Percentiles rank a stretch among this genome's conserved stretches.
Evolutionary conservation across 1,140 invertebrate species (phyloP).

Genomic region (Sesamia nonagrioides): DNA sequence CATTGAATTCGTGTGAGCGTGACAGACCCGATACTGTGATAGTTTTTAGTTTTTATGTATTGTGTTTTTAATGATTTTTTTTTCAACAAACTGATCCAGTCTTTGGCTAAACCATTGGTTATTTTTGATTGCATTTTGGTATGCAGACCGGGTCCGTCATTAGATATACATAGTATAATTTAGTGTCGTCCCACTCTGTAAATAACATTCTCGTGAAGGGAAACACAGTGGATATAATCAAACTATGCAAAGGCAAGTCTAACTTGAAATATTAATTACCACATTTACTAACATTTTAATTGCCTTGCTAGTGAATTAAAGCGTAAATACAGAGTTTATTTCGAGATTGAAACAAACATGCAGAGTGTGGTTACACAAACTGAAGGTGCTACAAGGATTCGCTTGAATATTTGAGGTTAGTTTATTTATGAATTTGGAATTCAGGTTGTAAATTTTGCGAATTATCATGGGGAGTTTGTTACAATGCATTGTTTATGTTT

Average conservation of each 20-base stretch:
- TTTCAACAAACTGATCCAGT: too few species aligned
- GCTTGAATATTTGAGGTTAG: constrained; percentile 1
- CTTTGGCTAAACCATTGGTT: too few species aligned
- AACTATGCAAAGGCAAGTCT: neutral
- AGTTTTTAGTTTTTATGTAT: too few species aligned
- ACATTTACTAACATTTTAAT: constrained; percentile 24
- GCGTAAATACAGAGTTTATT: constrained; percentile 30
- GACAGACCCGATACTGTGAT: too few species aligned
- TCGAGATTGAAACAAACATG: constrained; percentile 22
- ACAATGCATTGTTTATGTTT: neutral
- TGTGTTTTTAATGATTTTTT: too few species aligned
- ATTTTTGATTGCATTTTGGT: too few species aligned
- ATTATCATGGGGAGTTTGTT: constrained; percentile 7
- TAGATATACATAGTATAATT: too few species aligned
- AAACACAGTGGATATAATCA: constrained; percentile 12
- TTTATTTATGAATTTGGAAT: constrained; percentile 23
- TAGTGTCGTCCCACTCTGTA: neutral
- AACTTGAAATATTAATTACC: constrained; percentile 22
- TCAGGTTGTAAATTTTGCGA: neutral
- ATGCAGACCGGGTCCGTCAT: too few species aligned
- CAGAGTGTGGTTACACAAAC: constrained; percentile 15
- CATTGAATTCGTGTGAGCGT: too few species aligned
- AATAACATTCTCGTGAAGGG: neutral
- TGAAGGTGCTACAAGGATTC: constrained; percentile 19
- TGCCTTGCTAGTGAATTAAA: constrained; percentile 11